Evolutionary conservation across 1,140 invertebrate species (phyloP).

Genomic region (Lutraria rhynchaena): DNA sequence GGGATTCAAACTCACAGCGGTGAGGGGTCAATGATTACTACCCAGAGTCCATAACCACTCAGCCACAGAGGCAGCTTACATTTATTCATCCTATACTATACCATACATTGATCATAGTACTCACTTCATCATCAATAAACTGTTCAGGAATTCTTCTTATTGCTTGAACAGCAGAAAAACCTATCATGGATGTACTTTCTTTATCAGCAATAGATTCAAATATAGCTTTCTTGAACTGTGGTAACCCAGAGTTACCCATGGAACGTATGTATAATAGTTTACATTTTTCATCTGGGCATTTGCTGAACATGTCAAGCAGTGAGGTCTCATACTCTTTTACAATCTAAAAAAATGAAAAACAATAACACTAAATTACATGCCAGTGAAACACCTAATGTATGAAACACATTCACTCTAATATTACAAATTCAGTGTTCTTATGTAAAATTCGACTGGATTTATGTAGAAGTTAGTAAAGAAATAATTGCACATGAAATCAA

Average conservation of each 20-base stretch:
- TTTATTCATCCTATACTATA: no score
- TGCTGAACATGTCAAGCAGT: slow-evolving; percentile 56
- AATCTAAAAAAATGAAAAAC: slow-evolving; percentile 71
- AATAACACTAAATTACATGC: no score
- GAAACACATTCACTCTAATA: no score
- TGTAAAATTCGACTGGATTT: no score
- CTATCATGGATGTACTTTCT: slow-evolving; percentile 62
- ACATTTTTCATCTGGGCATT: slow-evolving; percentile 75
- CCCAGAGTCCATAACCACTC: no score
- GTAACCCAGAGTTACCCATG: slow-evolving; percentile 78
- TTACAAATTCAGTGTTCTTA: no score
- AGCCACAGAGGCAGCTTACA: no score
- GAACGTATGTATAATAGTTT: slow-evolving; percentile 71
- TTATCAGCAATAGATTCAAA: slow-evolving; percentile 66
- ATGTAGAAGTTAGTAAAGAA: no score
- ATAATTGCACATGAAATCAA: no score
- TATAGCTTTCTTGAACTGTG: slow-evolving; percentile 66
- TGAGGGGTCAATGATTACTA: no score
- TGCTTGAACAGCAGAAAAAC: slow-evolving; percentile 74
- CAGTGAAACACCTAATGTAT: no score
- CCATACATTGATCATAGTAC: not conserved
- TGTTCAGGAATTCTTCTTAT: slow-evolving; percentile 70
- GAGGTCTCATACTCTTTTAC: slow-evolving; percentile 67
- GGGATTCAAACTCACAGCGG: no score
- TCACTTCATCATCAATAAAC: slow-evolving; percentile 62